Evolutionary conservation across 2,797 vertebrate genomes (phyloP), one percentile per base, ranked within the genome.

Genomic region (Lithobates sylvaticus): DNA sequence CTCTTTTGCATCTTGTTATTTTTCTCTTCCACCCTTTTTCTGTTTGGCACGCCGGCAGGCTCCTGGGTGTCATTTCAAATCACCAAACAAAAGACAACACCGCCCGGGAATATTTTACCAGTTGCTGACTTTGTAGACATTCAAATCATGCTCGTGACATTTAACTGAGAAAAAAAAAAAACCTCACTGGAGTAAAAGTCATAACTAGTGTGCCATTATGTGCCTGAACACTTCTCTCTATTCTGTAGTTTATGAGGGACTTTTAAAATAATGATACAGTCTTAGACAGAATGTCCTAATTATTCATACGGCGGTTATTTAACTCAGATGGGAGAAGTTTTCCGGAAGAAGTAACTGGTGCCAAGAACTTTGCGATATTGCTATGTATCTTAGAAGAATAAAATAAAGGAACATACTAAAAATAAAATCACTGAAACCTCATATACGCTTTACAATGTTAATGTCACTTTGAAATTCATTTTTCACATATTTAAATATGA

Each of bases 81-180:
- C 50, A 5, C 50, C 50, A n/a, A 65, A 61, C 58, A 26, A 68
- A 39, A 65, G 29, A 18, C n/a, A 32, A 23, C 72, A 81, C 58
- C 61, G 44, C 27, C 50, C 5, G 8, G 26, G 61, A 78, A 67
- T 47, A 68, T 78, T 68, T 44, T 27, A 70, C 26, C 18, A 44
- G 13, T n/a, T 54, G 32, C 69, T 81, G 21, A 34, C 79, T 61
- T 36, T 54, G 50, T 72, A 72, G 50, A 64, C 44, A 72, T 81
- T 81, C 68, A 50, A 36, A 81, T 81, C 68, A 61, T 72, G 79
- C 18, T 39, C 23, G 1, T 81, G 79, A 81, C 79, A 81, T 81
- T 81, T 81, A 81, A 61, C 29, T 29, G 29, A 81, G 69, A 64
- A 72, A 54, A 54, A 81, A 73, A 81, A 39, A 39, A 34, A 34